Base-by-base conservation (phyloP, 2,888 invertebrate species). In the Ormyrus pomaceus region DNA sequence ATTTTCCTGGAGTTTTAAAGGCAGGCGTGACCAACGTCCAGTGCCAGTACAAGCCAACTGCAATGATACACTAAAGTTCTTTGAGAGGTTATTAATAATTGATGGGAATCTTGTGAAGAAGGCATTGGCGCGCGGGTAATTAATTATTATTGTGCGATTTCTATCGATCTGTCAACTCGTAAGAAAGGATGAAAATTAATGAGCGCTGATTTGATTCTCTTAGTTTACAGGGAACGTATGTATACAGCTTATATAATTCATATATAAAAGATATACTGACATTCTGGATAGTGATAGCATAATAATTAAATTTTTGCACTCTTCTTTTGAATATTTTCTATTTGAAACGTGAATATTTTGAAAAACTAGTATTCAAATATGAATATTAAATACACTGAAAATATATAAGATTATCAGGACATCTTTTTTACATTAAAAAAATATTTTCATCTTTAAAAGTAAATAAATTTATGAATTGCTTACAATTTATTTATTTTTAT, bases 101-200 rank as follows among this genome's bases (percentile, higher is more conserved):
- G 56, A 68, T 66, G 53, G 6, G 46, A 19, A 65, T 75, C 48
- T n/a, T 46, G 8, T 5, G n/a, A 53, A 13, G 48, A 59, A 59
- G 46, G 11, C 34, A 19, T 50, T 13, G 5, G 34, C 4, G 53
- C n/a, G 8, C 11, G 45, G n/a, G 48, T 51, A 55, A 73, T 73
- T 73, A 73, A 73, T 61, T 73, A 64, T 48, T 46, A 46, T 34
- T 13, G 5, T 13, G 64, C 64, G 50, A 53, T 73, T 62, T 64
- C 73, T n/a, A 53, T 73, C 73, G 73, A 64, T 73, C 73, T 48
- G 65, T 55, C 73, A 73, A 50, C n/a, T 34, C 34, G n/a, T 70
- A 58, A 46, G 62, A 58, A 58, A 68, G 34, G 5, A 50, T 59
- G 56, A 65, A 73, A 75, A 75, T 68, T 68, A 75, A 68, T 59